phyloP scores from a whole-genome alignment of 2,888 invertebrate genomes.

The Scelioninae gen. 2 region DNA sequence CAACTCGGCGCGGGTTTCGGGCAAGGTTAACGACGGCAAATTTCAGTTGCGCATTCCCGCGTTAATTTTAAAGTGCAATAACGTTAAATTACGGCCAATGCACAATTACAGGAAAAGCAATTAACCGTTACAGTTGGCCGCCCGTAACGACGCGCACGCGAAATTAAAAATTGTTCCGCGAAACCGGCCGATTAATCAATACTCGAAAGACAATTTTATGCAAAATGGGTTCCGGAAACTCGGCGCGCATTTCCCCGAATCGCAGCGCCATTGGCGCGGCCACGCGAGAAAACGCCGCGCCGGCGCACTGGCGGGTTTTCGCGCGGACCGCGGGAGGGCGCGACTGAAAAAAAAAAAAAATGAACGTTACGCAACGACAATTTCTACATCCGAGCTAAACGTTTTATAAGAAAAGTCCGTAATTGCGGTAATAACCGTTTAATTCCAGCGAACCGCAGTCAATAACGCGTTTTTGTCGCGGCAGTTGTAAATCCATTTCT shows the following conservation, averaged over 20 bases:
- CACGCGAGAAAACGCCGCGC: conserved; percentile 18
- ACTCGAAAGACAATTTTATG: conserved; percentile 40
- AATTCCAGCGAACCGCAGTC: conserved; percentile 16
- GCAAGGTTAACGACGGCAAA: too few species aligned
- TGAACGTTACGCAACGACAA: conserved; percentile 24
- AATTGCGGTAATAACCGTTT: conserved; percentile 33
- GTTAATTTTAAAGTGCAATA: too few species aligned
- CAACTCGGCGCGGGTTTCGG: too few species aligned
- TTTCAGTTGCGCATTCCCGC: too few species aligned
- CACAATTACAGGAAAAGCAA: neutral
- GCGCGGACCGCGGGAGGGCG: conserved; percentile 21
- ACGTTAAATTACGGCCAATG: neutral
- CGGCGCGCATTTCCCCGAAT: conserved; percentile 29
- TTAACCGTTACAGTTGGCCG: neutral
- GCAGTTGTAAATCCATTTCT: conserved; percentile 16
- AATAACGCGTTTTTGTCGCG: conserved; percentile 22
- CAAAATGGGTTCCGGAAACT: conserved; percentile 48
- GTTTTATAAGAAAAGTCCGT: conserved; percentile 28
- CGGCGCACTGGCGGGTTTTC: conserved; percentile 32
- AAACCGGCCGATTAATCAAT: conserved; percentile 30
- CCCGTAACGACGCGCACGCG: neutral
- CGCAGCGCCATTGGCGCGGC: conserved; percentile 11
- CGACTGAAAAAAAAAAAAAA: conserved; percentile 39
- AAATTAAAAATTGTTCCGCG: conserved; percentile 37
- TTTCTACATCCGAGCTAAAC: conserved; percentile 15